Percentiles rank a stretch among this genome's conserved stretches.
phyloP scores from a whole-genome alignment of 2,113 vertebrate genomes.

The Mirounga angustirostris region DNA sequence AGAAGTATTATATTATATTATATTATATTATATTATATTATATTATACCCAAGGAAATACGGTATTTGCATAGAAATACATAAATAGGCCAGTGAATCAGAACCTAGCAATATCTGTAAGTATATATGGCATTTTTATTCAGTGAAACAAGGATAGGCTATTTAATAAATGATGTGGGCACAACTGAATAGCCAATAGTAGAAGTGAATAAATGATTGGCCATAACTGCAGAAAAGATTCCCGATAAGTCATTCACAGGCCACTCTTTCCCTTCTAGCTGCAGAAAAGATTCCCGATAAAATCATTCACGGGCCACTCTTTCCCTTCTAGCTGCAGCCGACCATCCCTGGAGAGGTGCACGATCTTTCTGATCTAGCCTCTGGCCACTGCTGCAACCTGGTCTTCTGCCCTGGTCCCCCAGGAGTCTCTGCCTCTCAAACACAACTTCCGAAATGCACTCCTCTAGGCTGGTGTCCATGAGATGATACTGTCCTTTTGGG shows the following conservation, averaged over 20 bases:
- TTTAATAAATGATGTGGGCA: not conserved
- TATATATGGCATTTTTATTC: not conserved
- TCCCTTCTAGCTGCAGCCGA: too few species aligned
- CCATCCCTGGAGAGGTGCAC: rapidly evolving
- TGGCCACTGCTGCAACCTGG: not conserved
- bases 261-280: too few species aligned
- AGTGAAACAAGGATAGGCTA: not conserved
- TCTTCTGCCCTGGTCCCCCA: rapidly evolving
- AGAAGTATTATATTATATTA: not conserved
- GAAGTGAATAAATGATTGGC: not conserved
- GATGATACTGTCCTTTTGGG: not conserved
- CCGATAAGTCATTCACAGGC: not conserved
- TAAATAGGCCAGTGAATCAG: not conserved
- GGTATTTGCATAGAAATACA: not conserved
- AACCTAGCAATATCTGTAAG: not conserved
- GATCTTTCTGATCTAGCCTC: too few species aligned
- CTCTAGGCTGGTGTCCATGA: not conserved
- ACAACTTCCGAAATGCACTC: not conserved
- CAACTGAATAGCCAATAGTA: not conserved
- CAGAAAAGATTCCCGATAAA: not conserved
- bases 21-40: too few species aligned
- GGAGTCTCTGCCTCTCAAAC: not conserved
- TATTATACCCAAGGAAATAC: not conserved
- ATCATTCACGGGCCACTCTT: rapidly evolving
- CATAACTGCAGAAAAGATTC: not conserved